Conservation (phyloP, 1,140 invertebrate genomes). For the Platorchestia sp. region DNA sequence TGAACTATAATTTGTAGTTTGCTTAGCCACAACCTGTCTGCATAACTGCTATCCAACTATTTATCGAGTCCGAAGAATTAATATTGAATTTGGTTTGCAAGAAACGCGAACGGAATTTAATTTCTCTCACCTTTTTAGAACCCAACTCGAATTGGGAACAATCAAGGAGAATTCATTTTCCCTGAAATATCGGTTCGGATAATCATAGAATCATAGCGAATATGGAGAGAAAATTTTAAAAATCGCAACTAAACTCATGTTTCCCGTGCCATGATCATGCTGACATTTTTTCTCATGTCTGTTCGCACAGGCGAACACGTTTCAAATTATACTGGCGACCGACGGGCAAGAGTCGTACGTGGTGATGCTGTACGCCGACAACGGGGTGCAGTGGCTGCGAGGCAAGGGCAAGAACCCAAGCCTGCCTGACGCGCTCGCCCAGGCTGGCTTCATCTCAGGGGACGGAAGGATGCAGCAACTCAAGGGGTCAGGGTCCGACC, state of each 20-base stretch:
- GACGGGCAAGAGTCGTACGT: constrained; percentile 86
- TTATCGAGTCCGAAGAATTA: too few species aligned
- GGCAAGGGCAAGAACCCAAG: constrained; percentile 77
- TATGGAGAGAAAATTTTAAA: neutral
- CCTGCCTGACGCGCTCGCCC: constrained; percentile 87
- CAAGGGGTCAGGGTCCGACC: constrained; percentile 88
- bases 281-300: neutral
- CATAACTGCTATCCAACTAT: too few species aligned
- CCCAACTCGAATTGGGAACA: too few species aligned
- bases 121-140: too few species aligned
- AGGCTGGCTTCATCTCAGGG: constrained; percentile 87
- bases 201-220: too few species aligned
- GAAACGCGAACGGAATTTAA: too few species aligned
- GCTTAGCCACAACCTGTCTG: too few species aligned
- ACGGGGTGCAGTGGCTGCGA: constrained; percentile 92
- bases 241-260: neutral
- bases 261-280: neutral
- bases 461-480: constrained; percentile 82
- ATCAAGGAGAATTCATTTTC: too few species aligned
- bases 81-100: too few species aligned
- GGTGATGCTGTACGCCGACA: constrained; percentile 87
- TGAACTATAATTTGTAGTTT: too few species aligned
- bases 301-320: constrained; percentile 78
- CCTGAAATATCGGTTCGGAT: too few species aligned
- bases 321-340: constrained; percentile 87